Base-by-base conservation (phyloP, 2,797 vertebrate species). In the Fundulus diaphanus region DNA sequence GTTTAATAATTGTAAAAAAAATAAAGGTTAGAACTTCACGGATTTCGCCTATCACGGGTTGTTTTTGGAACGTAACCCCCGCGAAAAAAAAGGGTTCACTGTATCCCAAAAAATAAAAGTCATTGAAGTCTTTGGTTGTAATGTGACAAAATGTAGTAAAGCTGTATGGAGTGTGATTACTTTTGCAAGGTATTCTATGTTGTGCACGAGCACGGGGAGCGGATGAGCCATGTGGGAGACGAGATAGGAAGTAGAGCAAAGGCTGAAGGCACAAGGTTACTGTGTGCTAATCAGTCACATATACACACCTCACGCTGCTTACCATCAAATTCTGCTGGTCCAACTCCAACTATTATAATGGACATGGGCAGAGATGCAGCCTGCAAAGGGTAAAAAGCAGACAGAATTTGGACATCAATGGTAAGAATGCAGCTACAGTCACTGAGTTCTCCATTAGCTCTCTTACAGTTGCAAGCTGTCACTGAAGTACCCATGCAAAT, bases 321-420 rank as follows among this genome's bases (percentile, higher is more conserved):
- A 99, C 98, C 98, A 78, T 99, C 96, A 87, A 99, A 99, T 86
- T 99, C 98, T n/a, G 98, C 98, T 76, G 98, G 97, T 90, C 98
- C 98, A 73, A 99, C 97, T 51, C 98, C 98, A 67, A 99, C 98
- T 88, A 99, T 99, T 90, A 99, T 99, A 92, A 99, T 97, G 73
- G 98, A 99, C 98, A 99, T 99, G 80, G 98, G 97, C 93, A 99
- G 94, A 92, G 95, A 96, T 3, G 98, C 96, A 1, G 95, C 95
- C 95, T 96, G 89, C 44, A 66, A 80, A 61, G 48, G 78, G 77
- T 5, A 49, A 68, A 78, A 68, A 33, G 16, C 22, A 51, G 71
- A 81, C 40, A 85, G 48, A 81, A 82, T 1, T 68, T 37, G 69
- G 27, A 61, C 79, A 78, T 88, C 52, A 91, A 72, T 84, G 59